Percentiles rank a stretch among this genome's conserved stretches.
These are phyloP conservation scores for Fukomys damarensis DNA, from an alignment of 2,113 vertebrate species.

Conservation along the genomic window DNA sequence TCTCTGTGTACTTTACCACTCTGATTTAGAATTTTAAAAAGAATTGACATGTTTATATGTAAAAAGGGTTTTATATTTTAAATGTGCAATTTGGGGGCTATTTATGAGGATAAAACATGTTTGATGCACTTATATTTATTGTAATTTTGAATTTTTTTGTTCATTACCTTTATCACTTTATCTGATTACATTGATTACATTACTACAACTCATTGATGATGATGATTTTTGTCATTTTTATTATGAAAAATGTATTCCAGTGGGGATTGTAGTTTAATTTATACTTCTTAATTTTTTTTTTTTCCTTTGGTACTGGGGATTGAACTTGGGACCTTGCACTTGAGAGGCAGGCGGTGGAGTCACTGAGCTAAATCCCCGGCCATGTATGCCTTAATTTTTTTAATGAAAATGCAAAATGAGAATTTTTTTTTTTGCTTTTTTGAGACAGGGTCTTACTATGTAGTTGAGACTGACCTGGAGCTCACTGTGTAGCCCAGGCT, in stretches of 20 bases:
- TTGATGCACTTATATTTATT: neutral
- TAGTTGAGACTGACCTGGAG: too few species aligned
- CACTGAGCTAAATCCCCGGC: too few species aligned
- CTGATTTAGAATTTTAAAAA: neutral
- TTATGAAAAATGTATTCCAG: neutral
- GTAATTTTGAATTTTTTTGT: conserved; percentile 6
- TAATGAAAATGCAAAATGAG: neutral
- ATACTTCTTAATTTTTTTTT: neutral
- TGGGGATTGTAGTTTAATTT: neutral
- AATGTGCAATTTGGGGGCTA: neutral
- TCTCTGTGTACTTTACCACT: neutral
- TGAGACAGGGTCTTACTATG: too few species aligned
- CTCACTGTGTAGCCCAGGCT: too few species aligned
- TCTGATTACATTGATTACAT: neutral
- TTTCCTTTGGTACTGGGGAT: too few species aligned
- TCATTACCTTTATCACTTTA: neutral
- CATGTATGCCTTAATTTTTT: too few species aligned
- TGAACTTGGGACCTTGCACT: too few species aligned
- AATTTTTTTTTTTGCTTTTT: too few species aligned
- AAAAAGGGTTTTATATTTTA: neutral
- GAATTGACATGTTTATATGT: neutral
- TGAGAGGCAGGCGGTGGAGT: too few species aligned
- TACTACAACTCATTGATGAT: neutral
- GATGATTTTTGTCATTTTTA: neutral
- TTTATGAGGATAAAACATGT: neutral